Conservation (phyloP, 2,888 invertebrate species). For the Bellardia pandia region DNA sequence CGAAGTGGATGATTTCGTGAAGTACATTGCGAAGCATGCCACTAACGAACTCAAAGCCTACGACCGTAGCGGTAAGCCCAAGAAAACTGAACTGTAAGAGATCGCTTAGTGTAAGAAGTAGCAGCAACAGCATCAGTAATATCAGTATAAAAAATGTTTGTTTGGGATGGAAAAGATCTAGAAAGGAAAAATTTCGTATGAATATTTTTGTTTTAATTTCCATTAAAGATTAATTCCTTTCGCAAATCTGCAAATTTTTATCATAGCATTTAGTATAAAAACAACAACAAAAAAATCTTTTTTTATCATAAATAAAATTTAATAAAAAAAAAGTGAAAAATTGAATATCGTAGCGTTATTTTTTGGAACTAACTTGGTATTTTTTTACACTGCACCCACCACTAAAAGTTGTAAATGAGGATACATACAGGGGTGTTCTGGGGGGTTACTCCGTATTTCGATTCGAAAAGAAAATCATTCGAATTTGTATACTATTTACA, state of each 20-base stretch:
- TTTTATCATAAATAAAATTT: constrained; percentile 62
- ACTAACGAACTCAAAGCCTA: constrained; percentile 94
- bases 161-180: constrained; percentile 49
- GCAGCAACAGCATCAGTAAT: constrained; percentile 9
- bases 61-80: constrained; percentile 91
- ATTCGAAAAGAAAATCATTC: too few relatives aligned
- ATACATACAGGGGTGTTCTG: too few relatives aligned
- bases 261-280: constrained; percentile 61
- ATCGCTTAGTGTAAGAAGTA: constrained; percentile 29
- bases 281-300: constrained; percentile 40
- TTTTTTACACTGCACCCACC: too few relatives aligned
- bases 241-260: constrained; percentile 40
- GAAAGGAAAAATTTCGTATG: constrained; percentile 39
- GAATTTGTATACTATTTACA: too few relatives aligned
- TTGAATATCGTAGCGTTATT: not conserved
- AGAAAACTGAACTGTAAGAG: constrained; percentile 83
- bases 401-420: too few relatives aligned
- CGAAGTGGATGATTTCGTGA: constrained; percentile 95
- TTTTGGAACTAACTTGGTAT: too few relatives aligned
- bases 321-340: constrained; percentile 60
- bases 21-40: constrained; percentile 96
- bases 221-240: constrained; percentile 42
- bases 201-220: constrained; percentile 39
- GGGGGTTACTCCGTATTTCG: too few relatives aligned
- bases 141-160: constrained; percentile 40